phyloP scores from a whole-genome alignment of 2,888 invertebrate species.

The Gryllus longicercus region DNA sequence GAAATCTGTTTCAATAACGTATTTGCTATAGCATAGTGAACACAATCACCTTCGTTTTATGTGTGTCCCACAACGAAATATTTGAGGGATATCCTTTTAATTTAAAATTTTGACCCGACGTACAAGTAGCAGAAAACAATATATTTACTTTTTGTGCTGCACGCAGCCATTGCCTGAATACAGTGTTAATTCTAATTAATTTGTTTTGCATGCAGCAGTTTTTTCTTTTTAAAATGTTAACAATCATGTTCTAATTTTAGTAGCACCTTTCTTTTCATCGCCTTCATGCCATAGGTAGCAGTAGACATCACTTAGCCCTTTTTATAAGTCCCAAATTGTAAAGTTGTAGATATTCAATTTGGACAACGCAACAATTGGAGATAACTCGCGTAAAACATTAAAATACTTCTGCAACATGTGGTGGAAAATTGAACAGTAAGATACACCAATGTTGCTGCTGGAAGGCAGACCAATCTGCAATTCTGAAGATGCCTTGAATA shows the following conservation, averaged over 20 bases:
- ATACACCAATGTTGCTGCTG: too few species aligned
- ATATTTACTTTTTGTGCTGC: background rate
- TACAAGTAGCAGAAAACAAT: background rate
- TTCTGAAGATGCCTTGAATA: too few species aligned
- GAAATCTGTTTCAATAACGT: too few species aligned
- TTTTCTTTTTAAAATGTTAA: background rate
- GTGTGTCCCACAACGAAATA: background rate
- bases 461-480: too few species aligned
- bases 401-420: too few species aligned
- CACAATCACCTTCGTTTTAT: background rate
- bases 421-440: too few species aligned
- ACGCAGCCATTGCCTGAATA: background rate
- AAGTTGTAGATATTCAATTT: background rate
- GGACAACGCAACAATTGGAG: background rate
- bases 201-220: background rate
- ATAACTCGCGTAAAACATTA: too few species aligned
- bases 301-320: background rate
- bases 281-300: background rate
- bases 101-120: background rate
- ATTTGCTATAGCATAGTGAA: background rate
- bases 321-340: background rate
- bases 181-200: slow-evolving; percentile 12
- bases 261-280: background rate
- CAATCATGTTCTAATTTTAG: background rate
- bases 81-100: background rate